Percentiles rank a stretch among this genome's conserved stretches.
These are phyloP conservation scores for Hypercompe scribonia DNA, from an alignment of 2,888 invertebrate genomes.

Conservation along the genomic window DNA sequence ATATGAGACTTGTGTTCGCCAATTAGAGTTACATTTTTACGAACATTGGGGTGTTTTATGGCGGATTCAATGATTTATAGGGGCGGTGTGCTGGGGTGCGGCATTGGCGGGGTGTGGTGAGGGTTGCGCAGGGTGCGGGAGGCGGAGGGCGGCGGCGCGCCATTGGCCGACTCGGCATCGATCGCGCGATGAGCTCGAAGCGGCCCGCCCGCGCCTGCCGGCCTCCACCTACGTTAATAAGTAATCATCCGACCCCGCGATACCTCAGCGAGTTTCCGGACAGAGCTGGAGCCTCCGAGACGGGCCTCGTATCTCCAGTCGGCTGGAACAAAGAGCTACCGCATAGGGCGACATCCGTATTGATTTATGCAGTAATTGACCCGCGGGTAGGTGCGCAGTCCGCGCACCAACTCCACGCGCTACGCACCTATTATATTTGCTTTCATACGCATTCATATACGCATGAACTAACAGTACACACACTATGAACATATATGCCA, in stretches of 20 bases:
- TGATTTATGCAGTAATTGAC: slow-evolving; percentile 84
- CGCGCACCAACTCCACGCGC: slow-evolving; percentile 67
- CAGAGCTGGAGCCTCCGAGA: slow-evolving; percentile 81
- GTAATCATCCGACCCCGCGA: slow-evolving; percentile 86
- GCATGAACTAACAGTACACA: slow-evolving; percentile 39
- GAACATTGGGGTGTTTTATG: slow-evolving; percentile 85
- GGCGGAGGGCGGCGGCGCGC: slow-evolving; percentile 80
- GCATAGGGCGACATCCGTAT: slow-evolving; percentile 80
- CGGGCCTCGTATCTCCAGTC: slow-evolving; percentile 80
- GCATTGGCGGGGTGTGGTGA: slow-evolving; percentile 70
- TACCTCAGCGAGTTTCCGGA: slow-evolving; percentile 85
- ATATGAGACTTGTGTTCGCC: slow-evolving; percentile 81
- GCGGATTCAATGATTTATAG: slow-evolving; percentile 86
- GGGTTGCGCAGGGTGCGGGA: slow-evolving; percentile 78
- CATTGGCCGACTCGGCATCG: slow-evolving; percentile 85
- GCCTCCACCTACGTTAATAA: slow-evolving; percentile 87
- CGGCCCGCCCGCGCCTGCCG: slow-evolving; percentile 84
- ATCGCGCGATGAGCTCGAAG: slow-evolving; percentile 81
- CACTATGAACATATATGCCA: background rate
- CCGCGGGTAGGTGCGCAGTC: slow-evolving; percentile 77
- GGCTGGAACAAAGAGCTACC: slow-evolving; percentile 82
- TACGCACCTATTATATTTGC: slow-evolving; percentile 71
- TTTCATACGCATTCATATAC: slow-evolving; percentile 59
- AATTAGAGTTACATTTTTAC: slow-evolving; percentile 86
- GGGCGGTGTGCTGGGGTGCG: slow-evolving; percentile 82